Evolutionary conservation across 2,797 vertebrate species (phyloP).

Genomic region (Setipinna tenuifilis): DNA sequence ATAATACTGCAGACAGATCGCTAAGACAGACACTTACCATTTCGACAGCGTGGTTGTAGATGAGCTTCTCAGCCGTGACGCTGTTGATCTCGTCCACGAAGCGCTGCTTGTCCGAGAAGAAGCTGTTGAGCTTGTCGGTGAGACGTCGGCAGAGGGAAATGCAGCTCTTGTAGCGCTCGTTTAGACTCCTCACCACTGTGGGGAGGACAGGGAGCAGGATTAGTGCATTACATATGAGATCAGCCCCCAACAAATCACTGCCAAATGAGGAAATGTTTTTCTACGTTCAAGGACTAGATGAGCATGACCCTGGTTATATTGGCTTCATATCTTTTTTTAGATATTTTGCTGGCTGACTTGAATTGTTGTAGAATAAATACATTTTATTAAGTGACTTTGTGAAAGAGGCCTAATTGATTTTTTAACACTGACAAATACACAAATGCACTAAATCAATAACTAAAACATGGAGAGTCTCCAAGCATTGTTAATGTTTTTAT

Average conservation of each 20-base stretch:
- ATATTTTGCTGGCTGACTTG: too few relatives aligned
- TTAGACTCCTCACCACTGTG: slow-evolving; percentile 92
- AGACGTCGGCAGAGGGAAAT: slow-evolving; percentile 90
- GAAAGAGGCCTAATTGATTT: too few relatives aligned
- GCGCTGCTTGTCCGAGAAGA: slow-evolving; percentile 96
- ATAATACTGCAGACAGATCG: too few relatives aligned
- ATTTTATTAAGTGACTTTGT: too few relatives aligned
- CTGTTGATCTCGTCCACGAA: slow-evolving; percentile 98
- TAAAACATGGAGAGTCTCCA: neutral
- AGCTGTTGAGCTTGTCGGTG: slow-evolving; percentile 91
- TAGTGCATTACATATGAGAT: neutral
- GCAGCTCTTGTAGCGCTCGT: slow-evolving; percentile 95
- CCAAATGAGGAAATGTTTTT: too few relatives aligned
- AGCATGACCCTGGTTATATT: too few relatives aligned
- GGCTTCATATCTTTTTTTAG: too few relatives aligned
- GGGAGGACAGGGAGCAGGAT: neutral
- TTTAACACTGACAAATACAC: neutral
- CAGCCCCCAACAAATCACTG: too few relatives aligned
- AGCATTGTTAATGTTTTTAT: neutral
- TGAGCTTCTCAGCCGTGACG: slow-evolving; percentile 95
- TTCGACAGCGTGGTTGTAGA: slow-evolving; percentile 94
- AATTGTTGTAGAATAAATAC: too few relatives aligned
- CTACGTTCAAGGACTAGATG: too few relatives aligned
- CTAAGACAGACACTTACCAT: slow-evolving; percentile 76
- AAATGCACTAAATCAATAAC: neutral